Base-by-base conservation (phyloP, 2,888 invertebrate genomes). In the Pammene aurita region DNA sequence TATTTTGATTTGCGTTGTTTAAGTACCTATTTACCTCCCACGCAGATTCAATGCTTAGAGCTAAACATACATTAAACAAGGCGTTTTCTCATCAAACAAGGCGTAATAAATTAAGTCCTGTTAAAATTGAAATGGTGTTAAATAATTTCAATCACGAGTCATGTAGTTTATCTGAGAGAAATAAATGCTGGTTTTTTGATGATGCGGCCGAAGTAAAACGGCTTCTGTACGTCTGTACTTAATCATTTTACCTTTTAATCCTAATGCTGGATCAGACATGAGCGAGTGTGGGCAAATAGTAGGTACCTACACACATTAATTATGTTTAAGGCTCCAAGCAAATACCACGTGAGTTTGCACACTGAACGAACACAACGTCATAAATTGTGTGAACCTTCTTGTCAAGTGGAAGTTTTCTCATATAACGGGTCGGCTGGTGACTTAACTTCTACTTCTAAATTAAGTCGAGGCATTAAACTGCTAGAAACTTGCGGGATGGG, bases 341-440 rank as follows among this genome's bases (percentile, higher is more conserved):
- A 68, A 57, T 71, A 61, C 67, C 62, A 66, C 67, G 64, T 72
- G 70, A 63, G 70, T 67, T 34, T 64, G 41, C 63, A 56, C 64
- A 71, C 72, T 75, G 66, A 78, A 76, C 73, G 75, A 74, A 72
- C 74, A 77, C 77, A 67, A 72, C 72, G 78, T 77, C 76, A 84
- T 85, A 84, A 84, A 85, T 84, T 79, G 72, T 70, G 76, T 75
- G 77, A 78, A 77, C 75, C 78, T 77, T 81, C 78, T 78, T 79
- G 76, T 79, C 80, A 79, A 78, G 77, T 71, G 76, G 71, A 83
- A 85, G 83, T 84, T 86, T 83, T 78, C 84, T 79, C 82, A 82
- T 84, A 82, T 84, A 85, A 81, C 81, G 79, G 80, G 73, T 74
- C 74, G 75, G 75, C 76, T 74, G 80, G 75, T 76, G 79, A 75